Conservation (phyloP, 2,888 invertebrate genomes). For the Liopterus haemorrhoidalis region DNA sequence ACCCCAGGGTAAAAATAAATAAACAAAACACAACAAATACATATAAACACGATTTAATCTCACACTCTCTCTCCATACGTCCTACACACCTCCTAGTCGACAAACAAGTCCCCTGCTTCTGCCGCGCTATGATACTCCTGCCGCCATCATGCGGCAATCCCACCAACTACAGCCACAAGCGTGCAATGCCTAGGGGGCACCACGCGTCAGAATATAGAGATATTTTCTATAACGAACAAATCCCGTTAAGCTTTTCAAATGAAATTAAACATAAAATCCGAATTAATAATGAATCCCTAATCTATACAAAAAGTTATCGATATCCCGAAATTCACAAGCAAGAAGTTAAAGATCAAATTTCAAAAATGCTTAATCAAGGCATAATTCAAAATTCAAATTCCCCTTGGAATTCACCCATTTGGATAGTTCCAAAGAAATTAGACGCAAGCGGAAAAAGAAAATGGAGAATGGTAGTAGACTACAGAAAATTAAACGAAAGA, state of each 20-base stretch:
- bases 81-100: too few relatives aligned
- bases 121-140: too few relatives aligned
- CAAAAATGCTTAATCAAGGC: conserved; percentile 34
- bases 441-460: conserved; percentile 36
- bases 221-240: conserved; percentile 21
- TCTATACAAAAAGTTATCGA: conserved; percentile 24
- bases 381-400: conserved; percentile 37
- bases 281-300: conserved; percentile 9
- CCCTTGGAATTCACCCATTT: conserved; percentile 39
- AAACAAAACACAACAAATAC: too few relatives aligned
- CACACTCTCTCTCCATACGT: too few relatives aligned
- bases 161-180: too few relatives aligned
- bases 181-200: too few relatives aligned
- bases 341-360: conserved; percentile 36
- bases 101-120: too few relatives aligned
- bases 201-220: conserved; percentile 25
- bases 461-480: conserved; percentile 36
- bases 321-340: conserved; percentile 32
- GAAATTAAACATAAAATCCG: conserved; percentile 28
- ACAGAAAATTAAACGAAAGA: conserved; percentile 34
- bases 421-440: conserved; percentile 39
- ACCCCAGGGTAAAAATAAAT: too few relatives aligned
- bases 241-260: conserved; percentile 29
- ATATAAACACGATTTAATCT: too few relatives aligned
- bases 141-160: too few relatives aligned